Conservation (phyloP, 2,797 vertebrate species). For the Melanotaenia boesemani region DNA sequence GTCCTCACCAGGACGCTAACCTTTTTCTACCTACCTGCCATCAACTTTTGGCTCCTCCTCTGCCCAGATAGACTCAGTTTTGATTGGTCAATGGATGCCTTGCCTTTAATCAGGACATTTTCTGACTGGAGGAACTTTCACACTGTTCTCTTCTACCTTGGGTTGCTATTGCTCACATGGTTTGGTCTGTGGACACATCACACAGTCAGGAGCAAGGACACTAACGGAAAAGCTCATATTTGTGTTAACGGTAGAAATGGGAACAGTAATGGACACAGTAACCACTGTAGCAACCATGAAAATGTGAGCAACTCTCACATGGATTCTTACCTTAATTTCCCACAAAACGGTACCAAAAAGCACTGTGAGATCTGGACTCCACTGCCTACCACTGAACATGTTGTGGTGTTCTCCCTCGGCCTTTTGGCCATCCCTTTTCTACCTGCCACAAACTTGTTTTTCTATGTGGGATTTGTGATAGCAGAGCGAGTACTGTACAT, state of each 20-base stretch:
- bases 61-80: slow-evolving; percentile 97
- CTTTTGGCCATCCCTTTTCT: slow-evolving; percentile 94
- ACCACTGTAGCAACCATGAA: slow-evolving; percentile 83
- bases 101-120: slow-evolving; percentile 91
- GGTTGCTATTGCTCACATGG: slow-evolving; percentile 87
- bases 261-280: slow-evolving; percentile 92
- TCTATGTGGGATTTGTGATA: slow-evolving; percentile 99
- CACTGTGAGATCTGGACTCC: slow-evolving; percentile 81
- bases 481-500: slow-evolving; percentile 99
- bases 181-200: slow-evolving; percentile 83
- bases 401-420: slow-evolving; percentile 93
- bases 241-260: slow-evolving; percentile 90
- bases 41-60: slow-evolving; percentile 95
- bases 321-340: slow-evolving; percentile 69
- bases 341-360: slow-evolving; percentile 91
- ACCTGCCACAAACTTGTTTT: slow-evolving; percentile 98
- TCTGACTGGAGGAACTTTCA: slow-evolving; percentile 93
- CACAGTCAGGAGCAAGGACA: slow-evolving; percentile 78
- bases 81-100: slow-evolving; percentile 99
- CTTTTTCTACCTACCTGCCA: slow-evolving; percentile 92
- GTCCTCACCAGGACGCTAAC: slow-evolving; percentile 90
- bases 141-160: slow-evolving; percentile 89
- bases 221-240: slow-evolving; percentile 86
- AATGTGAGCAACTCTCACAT: slow-evolving; percentile 80
- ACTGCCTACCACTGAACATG: slow-evolving; percentile 92